Evolutionary conservation across 1,140 invertebrate species (phyloP).

Genomic region (Kradibia gibbosae): DNA sequence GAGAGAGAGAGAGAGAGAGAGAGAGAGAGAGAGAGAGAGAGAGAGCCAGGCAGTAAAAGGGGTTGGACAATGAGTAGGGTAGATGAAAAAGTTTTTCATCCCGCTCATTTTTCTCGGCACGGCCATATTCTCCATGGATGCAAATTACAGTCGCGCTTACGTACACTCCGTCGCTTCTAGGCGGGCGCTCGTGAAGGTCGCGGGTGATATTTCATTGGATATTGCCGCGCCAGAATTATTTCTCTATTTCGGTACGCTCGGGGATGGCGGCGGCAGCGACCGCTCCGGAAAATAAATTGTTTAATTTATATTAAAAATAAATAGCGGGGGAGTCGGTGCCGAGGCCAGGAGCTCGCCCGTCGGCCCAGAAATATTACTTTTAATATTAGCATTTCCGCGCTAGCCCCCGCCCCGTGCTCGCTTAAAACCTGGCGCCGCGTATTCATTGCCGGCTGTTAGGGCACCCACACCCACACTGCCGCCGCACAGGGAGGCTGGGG

Average conservation of each 20-base stretch:
- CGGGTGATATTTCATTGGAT: slow-evolving; percentile 67
- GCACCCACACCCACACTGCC: slow-evolving; percentile 18
- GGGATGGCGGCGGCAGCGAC: slow-evolving; percentile 20
- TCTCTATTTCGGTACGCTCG: slow-evolving; percentile 62
- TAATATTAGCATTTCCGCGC: slow-evolving; percentile 63
- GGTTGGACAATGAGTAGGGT: too few relatives aligned
- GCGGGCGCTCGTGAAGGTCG: slow-evolving; percentile 44
- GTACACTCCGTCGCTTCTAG: slow-evolving; percentile 51
- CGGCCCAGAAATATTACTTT: slow-evolving; percentile 65
- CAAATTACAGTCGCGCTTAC: slow-evolving; percentile 55
- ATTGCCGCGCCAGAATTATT: slow-evolving; percentile 65
- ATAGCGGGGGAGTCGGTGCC: slow-evolving; percentile 57
- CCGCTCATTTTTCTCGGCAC: slow-evolving; percentile 45
- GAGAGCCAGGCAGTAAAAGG: not conserved
- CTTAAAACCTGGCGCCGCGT: slow-evolving; percentile 39
- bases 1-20: not conserved
- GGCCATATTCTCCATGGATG: slow-evolving; percentile 49
- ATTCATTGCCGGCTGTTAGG: slow-evolving; percentile 26
- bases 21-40: not conserved
- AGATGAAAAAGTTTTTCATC: slow-evolving; percentile 49
- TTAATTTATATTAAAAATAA: slow-evolving; percentile 72
- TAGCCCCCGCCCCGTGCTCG: not conserved
- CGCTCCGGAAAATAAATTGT: slow-evolving; percentile 64
- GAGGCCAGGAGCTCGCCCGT: slow-evolving; percentile 28
- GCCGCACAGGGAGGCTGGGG: not conserved